A percentile compares a stretch with the other conserved stretches of the same genome.
These are phyloP conservation scores for Leptarthrus brevirostris DNA, from an alignment of 2,888 invertebrate genomes.

Conservation along the genomic window DNA sequence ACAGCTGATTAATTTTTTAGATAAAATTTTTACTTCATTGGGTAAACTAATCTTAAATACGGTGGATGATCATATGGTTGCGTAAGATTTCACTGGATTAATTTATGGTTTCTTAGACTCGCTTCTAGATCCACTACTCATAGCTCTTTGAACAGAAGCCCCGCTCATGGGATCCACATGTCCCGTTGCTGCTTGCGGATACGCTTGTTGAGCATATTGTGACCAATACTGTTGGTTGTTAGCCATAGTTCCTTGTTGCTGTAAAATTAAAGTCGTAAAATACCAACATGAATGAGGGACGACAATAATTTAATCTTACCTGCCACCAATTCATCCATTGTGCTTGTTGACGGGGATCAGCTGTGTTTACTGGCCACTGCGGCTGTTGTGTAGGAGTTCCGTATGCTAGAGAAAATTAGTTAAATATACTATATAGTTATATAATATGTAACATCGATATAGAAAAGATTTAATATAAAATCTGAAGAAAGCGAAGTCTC, in stretches of 20 bases:
- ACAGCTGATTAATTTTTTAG: no score
- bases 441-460: not conserved
- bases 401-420: slow-evolving; percentile 8
- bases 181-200: slow-evolving; percentile 29
- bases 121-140: slow-evolving; percentile 6
- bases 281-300: not conserved
- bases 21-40: no score
- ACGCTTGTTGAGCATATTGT: slow-evolving; percentile 51
- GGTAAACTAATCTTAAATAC: no score
- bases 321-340: slow-evolving; percentile 67
- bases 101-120: slow-evolving; percentile 30
- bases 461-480: no score
- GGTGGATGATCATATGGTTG: no score
- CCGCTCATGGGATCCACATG: not conserved
- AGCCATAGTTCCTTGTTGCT: slow-evolving; percentile 48
- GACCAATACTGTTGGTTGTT: slow-evolving; percentile 53
- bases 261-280: not conserved
- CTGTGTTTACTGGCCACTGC: slow-evolving; percentile 60
- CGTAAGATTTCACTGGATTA: no score
- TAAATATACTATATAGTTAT: not conserved
- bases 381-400: slow-evolving; percentile 55
- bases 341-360: slow-evolving; percentile 64
- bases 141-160: not conserved
- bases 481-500: no score
- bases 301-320: no score